Conservation (phyloP, 92 coral and sea anemone species). For the Zoanthus sansibaricus region DNA sequence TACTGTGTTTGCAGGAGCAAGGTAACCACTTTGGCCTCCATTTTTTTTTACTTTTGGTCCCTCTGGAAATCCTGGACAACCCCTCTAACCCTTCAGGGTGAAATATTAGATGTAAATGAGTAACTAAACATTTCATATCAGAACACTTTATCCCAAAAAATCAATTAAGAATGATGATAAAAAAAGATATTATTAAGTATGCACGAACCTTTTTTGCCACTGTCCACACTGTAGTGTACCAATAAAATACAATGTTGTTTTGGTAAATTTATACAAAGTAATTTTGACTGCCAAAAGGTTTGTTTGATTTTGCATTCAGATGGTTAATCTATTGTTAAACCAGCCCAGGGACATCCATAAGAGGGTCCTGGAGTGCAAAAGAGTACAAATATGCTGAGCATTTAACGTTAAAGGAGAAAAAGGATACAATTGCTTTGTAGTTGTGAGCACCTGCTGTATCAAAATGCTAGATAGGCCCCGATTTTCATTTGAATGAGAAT, state of each 20-base stretch:
- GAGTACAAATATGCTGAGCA: not conserved
- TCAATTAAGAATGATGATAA: not conserved
- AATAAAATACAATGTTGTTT: constrained; percentile 7
- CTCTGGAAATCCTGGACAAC: constrained; percentile 6
- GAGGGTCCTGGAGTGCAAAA: not conserved
- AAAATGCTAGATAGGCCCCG: not conserved
- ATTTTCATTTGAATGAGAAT: not conserved
- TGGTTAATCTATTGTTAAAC: not conserved
- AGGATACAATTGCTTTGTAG: not conserved
- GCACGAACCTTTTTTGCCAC: constrained; percentile 12
- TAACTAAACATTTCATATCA: not conserved
- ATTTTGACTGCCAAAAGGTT: constrained; percentile 1
- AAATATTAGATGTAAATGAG: constrained; percentile 7
- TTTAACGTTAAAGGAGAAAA: not conserved
- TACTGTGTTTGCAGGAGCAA: constrained; percentile 14
- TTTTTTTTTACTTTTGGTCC: not conserved
- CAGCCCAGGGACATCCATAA: constrained; percentile 3
- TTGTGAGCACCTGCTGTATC: not conserved
- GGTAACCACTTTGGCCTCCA: constrained; percentile 5
- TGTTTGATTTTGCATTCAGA: not conserved
- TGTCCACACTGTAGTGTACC: not conserved
- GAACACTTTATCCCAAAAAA: constrained; percentile 5
- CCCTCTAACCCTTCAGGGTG: not conserved
- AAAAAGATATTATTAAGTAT: constrained; percentile 1
- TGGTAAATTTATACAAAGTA: not conserved